These are phyloP conservation scores for Sinella curviseta DNA, from an alignment of 1,140 invertebrate species.

Conservation along the genomic window DNA sequence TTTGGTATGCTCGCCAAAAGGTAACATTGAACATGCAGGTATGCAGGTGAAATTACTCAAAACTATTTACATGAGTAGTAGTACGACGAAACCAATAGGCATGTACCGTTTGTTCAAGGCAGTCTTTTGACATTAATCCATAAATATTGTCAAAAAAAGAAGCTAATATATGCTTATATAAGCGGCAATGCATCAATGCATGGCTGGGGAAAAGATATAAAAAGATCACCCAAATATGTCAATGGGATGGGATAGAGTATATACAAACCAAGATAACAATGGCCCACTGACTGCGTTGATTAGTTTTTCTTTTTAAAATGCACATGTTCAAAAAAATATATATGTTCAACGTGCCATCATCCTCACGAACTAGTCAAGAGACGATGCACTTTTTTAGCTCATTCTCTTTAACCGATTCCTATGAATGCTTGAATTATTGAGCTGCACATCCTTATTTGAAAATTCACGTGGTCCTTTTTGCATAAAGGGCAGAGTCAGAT, in stretches of 20 bases:
- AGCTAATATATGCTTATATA: neutral
- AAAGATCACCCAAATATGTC: slow-evolving; percentile 6
- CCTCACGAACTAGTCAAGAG: too few species aligned
- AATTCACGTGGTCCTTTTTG: too few species aligned
- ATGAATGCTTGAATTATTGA: too few species aligned
- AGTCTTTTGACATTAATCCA: slow-evolving; percentile 15
- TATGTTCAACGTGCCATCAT: too few species aligned
- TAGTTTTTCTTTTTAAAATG: neutral
- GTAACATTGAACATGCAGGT: neutral
- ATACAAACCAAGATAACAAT: neutral
- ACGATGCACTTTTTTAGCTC: too few species aligned
- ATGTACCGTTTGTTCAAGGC: slow-evolving; percentile 7
- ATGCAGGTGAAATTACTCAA: too few species aligned
- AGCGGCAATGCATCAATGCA: neutral
- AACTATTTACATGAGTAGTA: too few species aligned
- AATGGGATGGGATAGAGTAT: neutral
- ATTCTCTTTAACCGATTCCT: too few species aligned
- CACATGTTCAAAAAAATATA: too few species aligned
- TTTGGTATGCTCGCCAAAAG: neutral
- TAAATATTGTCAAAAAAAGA: neutral
- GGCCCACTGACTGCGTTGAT: neutral
- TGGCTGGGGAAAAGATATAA: neutral
- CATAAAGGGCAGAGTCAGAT: too few species aligned
- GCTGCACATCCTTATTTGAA: too few species aligned
- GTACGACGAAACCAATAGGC: too few species aligned